Percentiles rank a stretch among this genome's conserved stretches.
phyloP scores from a whole-genome alignment of 2,113 vertebrate genomes.

The crab-eating macaque (Macaca fascicularis) region DNA sequence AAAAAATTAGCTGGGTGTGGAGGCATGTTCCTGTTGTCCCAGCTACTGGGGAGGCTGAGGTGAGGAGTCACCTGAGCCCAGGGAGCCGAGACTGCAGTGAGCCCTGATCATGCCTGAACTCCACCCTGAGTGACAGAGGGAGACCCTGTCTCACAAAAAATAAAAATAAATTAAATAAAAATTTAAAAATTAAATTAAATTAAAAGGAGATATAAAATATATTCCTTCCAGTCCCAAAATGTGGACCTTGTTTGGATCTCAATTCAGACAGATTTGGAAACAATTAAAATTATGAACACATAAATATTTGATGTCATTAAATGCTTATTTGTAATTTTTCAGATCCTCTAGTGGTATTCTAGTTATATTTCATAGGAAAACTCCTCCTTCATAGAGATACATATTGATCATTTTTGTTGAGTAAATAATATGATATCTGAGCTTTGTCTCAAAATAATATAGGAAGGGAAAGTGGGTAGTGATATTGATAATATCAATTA shows the following conservation, averaged over 20 bases:
- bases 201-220: background rate
- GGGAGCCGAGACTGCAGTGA: no score
- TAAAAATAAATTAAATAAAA: no score
- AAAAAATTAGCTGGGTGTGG: no score
- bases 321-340: background rate
- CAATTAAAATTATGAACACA: background rate
- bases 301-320: background rate
- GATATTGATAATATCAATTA: no score
- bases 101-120: no score
- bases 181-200: background rate
- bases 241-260: background rate
- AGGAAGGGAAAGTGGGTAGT: no score
- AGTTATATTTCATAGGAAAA: background rate
- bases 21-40: no score
- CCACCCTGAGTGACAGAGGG: no score
- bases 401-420: background rate
- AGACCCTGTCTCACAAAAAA: no score
- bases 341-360: background rate
- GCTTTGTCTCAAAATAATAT: background rate
- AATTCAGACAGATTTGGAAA: background rate
- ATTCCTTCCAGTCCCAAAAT: background rate
- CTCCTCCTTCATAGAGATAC: background rate
- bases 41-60: no score
- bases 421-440: background rate
- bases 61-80: no score